phyloP scores from a whole-genome alignment of 2,888 invertebrate species.

The Drosophila niveifrons region DNA sequence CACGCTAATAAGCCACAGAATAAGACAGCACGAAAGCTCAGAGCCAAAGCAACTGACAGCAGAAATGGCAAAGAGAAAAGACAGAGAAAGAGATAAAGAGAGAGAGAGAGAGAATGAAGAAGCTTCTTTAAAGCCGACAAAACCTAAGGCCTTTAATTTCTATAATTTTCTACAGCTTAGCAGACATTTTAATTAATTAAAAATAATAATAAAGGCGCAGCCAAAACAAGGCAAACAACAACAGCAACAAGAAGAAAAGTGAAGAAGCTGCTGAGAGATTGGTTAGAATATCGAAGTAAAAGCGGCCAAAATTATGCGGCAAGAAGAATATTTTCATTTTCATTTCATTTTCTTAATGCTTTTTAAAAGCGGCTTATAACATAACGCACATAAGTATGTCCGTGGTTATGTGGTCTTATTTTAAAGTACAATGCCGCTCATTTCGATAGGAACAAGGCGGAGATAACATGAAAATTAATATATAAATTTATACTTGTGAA shows the following conservation, averaged over 20 bases:
- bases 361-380: constrained; percentile 69
- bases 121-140: constrained; percentile 24
- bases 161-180: constrained; percentile 50
- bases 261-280: constrained; percentile 12
- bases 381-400: constrained; percentile 32
- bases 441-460: constrained; percentile 18
- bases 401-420: constrained; percentile 18
- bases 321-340: constrained; percentile 43
- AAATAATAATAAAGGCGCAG: constrained; percentile 46
- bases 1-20: constrained; percentile 65
- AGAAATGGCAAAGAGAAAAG: neutral
- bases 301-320: constrained; percentile 40
- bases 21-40: constrained; percentile 4
- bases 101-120: neutral
- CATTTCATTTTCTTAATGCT: constrained; percentile 75
- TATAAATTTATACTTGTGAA: too few relatives aligned
- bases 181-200: constrained; percentile 68
- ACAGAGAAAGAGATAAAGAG: neutral
- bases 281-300: constrained; percentile 43
- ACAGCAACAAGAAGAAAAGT: too few relatives aligned
- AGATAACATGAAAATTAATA: neutral
- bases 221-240: constrained; percentile 4
- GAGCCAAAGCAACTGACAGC: neutral
- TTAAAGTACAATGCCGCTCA: constrained; percentile 39
- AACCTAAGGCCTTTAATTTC: constrained; percentile 29